These are phyloP conservation scores for Callithrix jacchus DNA, from an alignment of 2,113 vertebrate genomes.

Conservation along the genomic window DNA sequence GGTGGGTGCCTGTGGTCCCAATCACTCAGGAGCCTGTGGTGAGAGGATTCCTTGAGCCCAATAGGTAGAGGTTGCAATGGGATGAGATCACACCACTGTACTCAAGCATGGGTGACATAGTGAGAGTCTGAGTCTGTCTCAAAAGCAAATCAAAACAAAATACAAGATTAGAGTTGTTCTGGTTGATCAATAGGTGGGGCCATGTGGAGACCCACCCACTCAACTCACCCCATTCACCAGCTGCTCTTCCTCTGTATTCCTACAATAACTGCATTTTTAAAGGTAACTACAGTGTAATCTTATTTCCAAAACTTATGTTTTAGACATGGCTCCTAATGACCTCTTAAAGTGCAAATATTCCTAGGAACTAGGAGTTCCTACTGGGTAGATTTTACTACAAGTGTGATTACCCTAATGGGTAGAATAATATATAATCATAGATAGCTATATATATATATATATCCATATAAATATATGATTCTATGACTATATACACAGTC, in stretches of 20 bases:
- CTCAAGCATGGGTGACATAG: no score
- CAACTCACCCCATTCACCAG: neutral
- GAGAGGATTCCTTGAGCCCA: no score
- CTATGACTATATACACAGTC: neutral
- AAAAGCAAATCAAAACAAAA: neutral
- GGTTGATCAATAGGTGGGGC: neutral
- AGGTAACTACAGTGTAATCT: neutral
- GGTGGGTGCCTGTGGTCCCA: no score
- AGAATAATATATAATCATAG: neutral
- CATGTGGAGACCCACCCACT: neutral
- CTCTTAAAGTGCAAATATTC: neutral
- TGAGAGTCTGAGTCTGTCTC: no score
- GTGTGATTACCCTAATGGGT: neutral
- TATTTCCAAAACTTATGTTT: neutral
- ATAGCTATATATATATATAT: no score
- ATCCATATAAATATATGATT: no score
- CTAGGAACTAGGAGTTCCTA: neutral
- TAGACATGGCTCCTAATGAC: neutral
- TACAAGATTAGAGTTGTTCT: neutral
- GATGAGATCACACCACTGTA: no score
- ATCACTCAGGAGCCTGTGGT: no score
- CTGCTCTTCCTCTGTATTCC: neutral
- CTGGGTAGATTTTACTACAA: neutral
- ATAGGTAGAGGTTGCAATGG: no score
- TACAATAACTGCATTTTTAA: neutral